Base-by-base conservation (phyloP, 2,888 invertebrate genomes). In the Ennomos erosarius region DNA sequence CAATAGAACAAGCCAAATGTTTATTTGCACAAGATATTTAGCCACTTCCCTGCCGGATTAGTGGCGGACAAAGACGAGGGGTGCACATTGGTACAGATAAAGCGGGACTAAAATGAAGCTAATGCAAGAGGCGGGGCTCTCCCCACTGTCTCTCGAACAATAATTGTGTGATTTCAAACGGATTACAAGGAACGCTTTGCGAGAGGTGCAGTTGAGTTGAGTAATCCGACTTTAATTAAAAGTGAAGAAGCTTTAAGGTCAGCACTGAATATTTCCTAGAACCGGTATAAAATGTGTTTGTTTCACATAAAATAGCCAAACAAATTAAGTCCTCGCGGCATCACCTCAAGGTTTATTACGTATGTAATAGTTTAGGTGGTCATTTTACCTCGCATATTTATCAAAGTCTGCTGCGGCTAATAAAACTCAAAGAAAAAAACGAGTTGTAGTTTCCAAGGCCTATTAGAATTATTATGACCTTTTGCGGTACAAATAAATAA, bases 11-110 rank as follows among this genome's bases (percentile, higher is more conserved):
- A 82, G 81, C 86, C 76, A 73, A 87, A 89, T 90, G 90, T 92
- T 91, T 92, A 89, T 92, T 92, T 92, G 90, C 88, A 90, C 91
- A 92, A 92, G 90, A 89, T 90, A 90, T 91, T 91, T 90, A 90
- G 89, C 85, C 89, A 89, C 90, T 89, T 90, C 89, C 90, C 90
- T 82, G 84, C 73, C 86, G 86, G 90, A 90, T 92, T 88, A 90
- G 85, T 80, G 82, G 81, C 76, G 79, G 85, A 84, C 85, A 83
- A 79, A 83, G 84, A 79, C 80, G 81, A 83, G 87, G 88, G 87
- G 85, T 65, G 74, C 74, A 74, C 70, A 73, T 75, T 66, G 67
- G 71, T 71, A 76, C 75, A 87, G 88, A 89, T 88, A 88, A 82
- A 85, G 80, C 76, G 54, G 47, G 51, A 51, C 55, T 55, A 59